Base-by-base conservation (phyloP, 2,113 vertebrate genomes). In the Chrysochloris asiatica region DNA sequence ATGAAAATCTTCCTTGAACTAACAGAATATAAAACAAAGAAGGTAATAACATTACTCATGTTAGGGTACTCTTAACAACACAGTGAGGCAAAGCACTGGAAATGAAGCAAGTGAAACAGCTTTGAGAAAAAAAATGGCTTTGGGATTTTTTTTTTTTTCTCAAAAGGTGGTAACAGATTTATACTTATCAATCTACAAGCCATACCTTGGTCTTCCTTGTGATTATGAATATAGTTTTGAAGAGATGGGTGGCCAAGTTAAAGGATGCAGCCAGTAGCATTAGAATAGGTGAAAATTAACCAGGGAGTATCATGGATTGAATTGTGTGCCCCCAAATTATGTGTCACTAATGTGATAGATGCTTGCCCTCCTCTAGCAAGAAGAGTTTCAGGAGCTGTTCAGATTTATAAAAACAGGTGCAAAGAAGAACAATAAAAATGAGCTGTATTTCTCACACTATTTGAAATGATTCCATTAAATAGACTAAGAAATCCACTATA, bases 1-100 rank as follows among this genome's bases (percentile, higher is more conserved):
- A 92, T 93, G 95, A 94, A 96, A 96, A 91, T 89, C 84, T 90
- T 94, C 86, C 87, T 90, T 89, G 71, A 91, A 86, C 30, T 94
- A 95, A 92, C 95, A 93, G 82, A 87, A 95, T 89, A 76, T 89
- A 95, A 95, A 92, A 80, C 72, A 67, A 78, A 93, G 78, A 75
- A 91, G 59, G 92, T 81, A 88, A 67, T 82, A 93, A 9, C 47
- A 85, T 45, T 91, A 82, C 71, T 81, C 33, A 56, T 89, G 89
- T 96, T 61, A 76, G 83, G 87, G 48, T 85, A 89, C 78, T 83
- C 86, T 69, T 59, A 86, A 94, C 61, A 83, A 83, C 83, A 86
- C 13, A 65, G 80, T 24, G 28, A 73, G 61, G 69, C 75, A 88
- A 76, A 80, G 13, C 59, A 90, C 38, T 56, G 41, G 78, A 91